phyloP scores from a whole-genome alignment of 2,113 vertebrate genomes.

The Anhinga anhinga region DNA sequence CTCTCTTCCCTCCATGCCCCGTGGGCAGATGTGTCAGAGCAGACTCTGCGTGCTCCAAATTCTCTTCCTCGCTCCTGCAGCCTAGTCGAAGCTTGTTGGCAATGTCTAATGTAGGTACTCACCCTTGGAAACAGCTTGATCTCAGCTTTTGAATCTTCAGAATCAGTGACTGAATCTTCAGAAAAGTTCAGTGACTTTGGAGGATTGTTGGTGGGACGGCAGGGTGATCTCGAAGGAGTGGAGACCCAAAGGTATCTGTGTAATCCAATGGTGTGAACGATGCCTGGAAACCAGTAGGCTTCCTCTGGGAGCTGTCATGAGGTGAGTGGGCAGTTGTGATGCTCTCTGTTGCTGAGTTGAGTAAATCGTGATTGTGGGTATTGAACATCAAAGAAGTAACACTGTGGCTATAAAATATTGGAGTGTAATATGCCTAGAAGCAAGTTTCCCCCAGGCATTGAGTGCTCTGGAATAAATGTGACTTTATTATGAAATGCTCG shows the following conservation, averaged over 20 bases:
- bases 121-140: neutral
- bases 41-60: neutral
- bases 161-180: too few relatives aligned
- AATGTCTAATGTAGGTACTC: neutral
- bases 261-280: neutral
- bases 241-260: neutral
- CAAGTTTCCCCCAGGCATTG: neutral
- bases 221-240: neutral
- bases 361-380: neutral
- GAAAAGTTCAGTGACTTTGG: neutral
- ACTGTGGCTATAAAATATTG: neutral
- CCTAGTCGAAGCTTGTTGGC: constrained; percentile 41
- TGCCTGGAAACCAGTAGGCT: neutral
- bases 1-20: neutral
- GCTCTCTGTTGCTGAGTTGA: neutral
- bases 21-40: constrained; percentile 55
- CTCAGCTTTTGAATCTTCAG: neutral
- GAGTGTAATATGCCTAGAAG: neutral
- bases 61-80: neutral
- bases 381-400: neutral
- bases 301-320: neutral
- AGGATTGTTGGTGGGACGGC: neutral
- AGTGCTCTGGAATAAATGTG: neutral
- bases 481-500: neutral
- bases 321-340: neutral